phyloP scores from a whole-genome alignment of 2,888 invertebrate species.

The Chironomus tentans region DNA sequence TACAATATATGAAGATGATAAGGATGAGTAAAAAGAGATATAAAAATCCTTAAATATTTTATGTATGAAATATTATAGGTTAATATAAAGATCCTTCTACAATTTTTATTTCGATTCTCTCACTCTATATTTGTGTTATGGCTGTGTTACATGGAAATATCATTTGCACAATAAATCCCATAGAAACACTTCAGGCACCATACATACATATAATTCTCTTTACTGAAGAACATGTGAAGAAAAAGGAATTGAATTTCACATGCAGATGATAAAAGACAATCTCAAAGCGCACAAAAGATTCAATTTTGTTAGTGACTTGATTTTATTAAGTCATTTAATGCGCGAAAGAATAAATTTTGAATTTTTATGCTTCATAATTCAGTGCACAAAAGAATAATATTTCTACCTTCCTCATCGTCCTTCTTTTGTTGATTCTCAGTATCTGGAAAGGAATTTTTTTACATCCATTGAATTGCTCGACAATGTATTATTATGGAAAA shows the following conservation, averaged over 20 bases:
- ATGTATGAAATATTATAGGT: slow-evolving; percentile 21
- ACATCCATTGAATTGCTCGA: background rate
- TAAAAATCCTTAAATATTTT: slow-evolving; percentile 23
- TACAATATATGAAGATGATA: background rate
- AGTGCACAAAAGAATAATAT: slow-evolving; percentile 1
- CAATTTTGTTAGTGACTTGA: slow-evolving; percentile 9
- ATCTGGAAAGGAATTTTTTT: background rate
- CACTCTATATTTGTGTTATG: background rate
- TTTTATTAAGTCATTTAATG: slow-evolving; percentile 21
- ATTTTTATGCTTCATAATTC: slow-evolving; percentile 13
- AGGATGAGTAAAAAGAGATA: background rate
- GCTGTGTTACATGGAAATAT: background rate
- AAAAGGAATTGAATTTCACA: background rate
- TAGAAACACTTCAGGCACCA: background rate
- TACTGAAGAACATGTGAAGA: too few relatives aligned
- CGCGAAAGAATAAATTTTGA: background rate
- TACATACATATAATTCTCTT: background rate
- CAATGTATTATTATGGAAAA: too few relatives aligned
- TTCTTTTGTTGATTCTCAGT: background rate
- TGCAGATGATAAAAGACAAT: background rate
- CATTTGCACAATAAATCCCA: background rate
- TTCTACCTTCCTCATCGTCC: background rate
- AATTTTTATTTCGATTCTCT: background rate
- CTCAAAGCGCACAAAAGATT: slow-evolving; percentile 8
- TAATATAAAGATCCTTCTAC: background rate